Conservation (phyloP, 2,797 vertebrate genomes). For the Fratercula arctica region DNA sequence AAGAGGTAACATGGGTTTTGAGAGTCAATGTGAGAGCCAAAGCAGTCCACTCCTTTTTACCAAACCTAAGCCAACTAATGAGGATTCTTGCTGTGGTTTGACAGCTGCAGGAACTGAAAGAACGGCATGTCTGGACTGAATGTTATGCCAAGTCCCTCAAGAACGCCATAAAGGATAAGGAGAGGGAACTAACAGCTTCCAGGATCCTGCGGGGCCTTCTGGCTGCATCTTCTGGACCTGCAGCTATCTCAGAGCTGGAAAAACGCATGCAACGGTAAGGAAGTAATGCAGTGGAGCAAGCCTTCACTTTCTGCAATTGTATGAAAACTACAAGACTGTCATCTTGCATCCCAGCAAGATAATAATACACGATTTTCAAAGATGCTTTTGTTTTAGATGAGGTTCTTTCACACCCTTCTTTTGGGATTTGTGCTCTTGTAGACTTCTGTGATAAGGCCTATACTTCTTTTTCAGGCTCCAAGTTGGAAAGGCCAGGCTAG, state of each 20-base stretch:
- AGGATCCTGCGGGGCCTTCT: conserved; percentile 78
- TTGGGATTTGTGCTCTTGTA: background rate
- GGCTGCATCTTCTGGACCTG: conserved; percentile 48
- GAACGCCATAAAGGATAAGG: conserved; percentile 74
- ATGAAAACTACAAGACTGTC: background rate
- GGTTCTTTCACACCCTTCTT: background rate
- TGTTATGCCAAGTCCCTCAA: conserved; percentile 72
- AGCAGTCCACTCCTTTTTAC: background rate
- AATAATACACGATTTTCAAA: background rate
- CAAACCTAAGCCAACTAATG: background rate
- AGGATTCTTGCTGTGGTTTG: background rate
- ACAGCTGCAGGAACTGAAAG: conserved; percentile 83
- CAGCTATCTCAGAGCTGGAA: conserved; percentile 77
- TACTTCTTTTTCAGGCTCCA: conserved; percentile 79
- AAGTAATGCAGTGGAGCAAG: background rate
- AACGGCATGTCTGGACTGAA: conserved; percentile 73
- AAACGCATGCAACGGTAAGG: conserved; percentile 81
- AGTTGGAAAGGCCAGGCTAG: conserved; percentile 82
- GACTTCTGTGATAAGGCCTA: background rate
- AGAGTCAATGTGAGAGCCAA: background rate
- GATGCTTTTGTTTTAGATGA: background rate
- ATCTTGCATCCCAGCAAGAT: background rate
- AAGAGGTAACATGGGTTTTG: background rate
- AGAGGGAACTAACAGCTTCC: conserved; percentile 69
- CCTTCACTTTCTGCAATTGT: background rate